Conservation (phyloP, 2,888 invertebrate genomes). For the Stenolophus ochropezus region DNA sequence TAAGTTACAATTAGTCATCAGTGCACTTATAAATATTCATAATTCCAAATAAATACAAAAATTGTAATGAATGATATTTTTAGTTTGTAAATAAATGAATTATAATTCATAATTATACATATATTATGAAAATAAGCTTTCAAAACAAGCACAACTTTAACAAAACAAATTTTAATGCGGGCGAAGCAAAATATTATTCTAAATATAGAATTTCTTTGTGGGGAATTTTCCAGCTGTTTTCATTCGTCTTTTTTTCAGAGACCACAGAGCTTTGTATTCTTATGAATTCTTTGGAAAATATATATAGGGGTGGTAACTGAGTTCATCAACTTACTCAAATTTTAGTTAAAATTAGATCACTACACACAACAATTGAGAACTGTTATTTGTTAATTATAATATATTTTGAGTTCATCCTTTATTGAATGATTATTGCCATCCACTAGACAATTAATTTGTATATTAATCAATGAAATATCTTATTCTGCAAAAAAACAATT, state of each 20-base stretch:
- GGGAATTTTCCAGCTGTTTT: neutral
- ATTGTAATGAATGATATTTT: constrained; percentile 22
- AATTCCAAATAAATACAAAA: constrained; percentile 30
- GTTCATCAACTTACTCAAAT: too few species aligned
- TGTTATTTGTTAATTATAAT: too few species aligned
- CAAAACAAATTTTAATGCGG: neutral
- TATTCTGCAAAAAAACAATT: too few species aligned
- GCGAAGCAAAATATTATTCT: neutral
- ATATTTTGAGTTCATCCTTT: too few species aligned
- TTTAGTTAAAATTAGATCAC: too few species aligned
- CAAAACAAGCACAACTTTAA: neutral
- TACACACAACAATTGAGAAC: too few species aligned
- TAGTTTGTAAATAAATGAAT: constrained; percentile 13
- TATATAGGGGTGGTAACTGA: too few species aligned
- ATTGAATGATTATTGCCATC: too few species aligned
- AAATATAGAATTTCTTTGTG: neutral
- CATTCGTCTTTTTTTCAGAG: neutral
- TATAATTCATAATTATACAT: constrained; percentile 10
- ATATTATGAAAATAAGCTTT: neutral
- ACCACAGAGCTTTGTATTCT: neutral
- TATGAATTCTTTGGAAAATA: too few species aligned
- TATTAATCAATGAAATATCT: too few species aligned
- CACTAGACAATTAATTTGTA: too few species aligned
- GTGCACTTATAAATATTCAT: constrained; percentile 35
- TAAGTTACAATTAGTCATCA: constrained; percentile 44